These are phyloP conservation scores for Corella eumyota DNA, from an alignment of 23 tunicate species.

Conservation along the genomic window DNA sequence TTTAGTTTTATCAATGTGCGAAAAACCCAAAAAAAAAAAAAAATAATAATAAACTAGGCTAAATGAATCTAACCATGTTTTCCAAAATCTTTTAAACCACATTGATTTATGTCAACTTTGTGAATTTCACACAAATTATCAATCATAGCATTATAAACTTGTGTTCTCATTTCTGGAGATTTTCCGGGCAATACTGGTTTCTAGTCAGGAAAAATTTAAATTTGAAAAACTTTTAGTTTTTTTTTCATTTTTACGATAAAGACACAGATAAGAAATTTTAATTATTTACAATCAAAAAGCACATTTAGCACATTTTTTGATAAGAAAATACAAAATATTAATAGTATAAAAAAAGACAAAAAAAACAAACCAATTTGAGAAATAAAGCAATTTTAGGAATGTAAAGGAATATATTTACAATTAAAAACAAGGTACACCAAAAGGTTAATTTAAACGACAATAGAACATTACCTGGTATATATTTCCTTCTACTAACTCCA, in stretches of 20 bases:
- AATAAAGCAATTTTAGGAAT: too few relatives aligned
- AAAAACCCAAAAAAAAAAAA: too few relatives aligned
- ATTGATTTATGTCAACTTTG: slow-evolving; percentile 47
- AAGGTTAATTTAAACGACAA: too few relatives aligned
- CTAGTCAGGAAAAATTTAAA: slow-evolving; percentile 21
- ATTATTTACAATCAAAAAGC: neutral
- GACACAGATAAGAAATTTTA: neutral
- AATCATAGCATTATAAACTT: slow-evolving; percentile 39
- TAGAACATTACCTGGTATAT: slow-evolving; percentile 56
- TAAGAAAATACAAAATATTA: too few relatives aligned
- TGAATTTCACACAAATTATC: slow-evolving; percentile 45
- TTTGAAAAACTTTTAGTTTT: neutral
- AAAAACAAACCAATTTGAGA: too few relatives aligned
- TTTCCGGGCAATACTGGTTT: slow-evolving; percentile 74
- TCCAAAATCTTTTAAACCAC: slow-evolving; percentile 48
- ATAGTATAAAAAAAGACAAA: too few relatives aligned
- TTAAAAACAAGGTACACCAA: too few relatives aligned
- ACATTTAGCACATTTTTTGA: neutral
- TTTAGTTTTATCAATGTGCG: too few relatives aligned
- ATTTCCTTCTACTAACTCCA: slow-evolving; percentile 66
- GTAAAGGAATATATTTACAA: too few relatives aligned
- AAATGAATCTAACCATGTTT: slow-evolving; percentile 71
- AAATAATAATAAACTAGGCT: too few relatives aligned
- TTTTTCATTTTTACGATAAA: neutral
- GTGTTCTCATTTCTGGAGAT: slow-evolving; percentile 18